Conservation (phyloP, 92 coral and sea anemone species). For the Phymanthus crucifer region DNA sequence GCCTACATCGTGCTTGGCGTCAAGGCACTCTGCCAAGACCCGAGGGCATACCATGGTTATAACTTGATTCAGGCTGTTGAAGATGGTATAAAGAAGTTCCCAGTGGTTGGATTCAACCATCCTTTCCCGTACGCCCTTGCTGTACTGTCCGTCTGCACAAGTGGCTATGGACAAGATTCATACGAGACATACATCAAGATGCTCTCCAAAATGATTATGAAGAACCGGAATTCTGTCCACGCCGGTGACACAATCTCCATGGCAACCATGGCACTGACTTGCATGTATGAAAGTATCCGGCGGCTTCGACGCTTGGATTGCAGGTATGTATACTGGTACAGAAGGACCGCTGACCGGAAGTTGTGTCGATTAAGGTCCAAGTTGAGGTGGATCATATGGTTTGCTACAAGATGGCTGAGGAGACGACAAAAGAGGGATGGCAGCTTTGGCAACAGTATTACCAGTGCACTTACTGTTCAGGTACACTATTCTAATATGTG, state of each 20-base stretch:
- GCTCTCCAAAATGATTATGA: conserved; percentile 2
- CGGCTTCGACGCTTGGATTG: background rate
- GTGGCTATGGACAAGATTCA: conserved; percentile 32
- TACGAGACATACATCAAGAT: conserved; percentile 3
- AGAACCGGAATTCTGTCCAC: background rate
- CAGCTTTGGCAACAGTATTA: conserved; percentile 57
- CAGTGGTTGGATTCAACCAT: conserved; percentile 44
- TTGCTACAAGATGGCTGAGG: conserved; percentile 11
- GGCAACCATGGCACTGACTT: conserved; percentile 65
- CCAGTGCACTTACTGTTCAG: conserved; percentile 46
- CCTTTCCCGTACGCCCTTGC: conserved; percentile 71
- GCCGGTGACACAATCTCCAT: conserved; percentile 54
- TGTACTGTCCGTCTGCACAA: conserved; percentile 70
- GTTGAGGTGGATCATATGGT: conserved; percentile 8
- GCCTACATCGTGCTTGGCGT: conserved; percentile 64
- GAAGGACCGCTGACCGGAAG: background rate
- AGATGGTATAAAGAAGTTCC: conserved; percentile 44
- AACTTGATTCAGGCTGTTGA: conserved; percentile 48
- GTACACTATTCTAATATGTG: background rate
- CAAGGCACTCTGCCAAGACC: conserved; percentile 65
- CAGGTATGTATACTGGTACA: background rate
- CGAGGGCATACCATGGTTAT: conserved; percentile 45
- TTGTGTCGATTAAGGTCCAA: background rate
- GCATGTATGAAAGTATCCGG: conserved; percentile 30
- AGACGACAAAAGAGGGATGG: conserved; percentile 15